Conservation (phyloP, 2,113 vertebrate species). For the Callipepla californica region DNA sequence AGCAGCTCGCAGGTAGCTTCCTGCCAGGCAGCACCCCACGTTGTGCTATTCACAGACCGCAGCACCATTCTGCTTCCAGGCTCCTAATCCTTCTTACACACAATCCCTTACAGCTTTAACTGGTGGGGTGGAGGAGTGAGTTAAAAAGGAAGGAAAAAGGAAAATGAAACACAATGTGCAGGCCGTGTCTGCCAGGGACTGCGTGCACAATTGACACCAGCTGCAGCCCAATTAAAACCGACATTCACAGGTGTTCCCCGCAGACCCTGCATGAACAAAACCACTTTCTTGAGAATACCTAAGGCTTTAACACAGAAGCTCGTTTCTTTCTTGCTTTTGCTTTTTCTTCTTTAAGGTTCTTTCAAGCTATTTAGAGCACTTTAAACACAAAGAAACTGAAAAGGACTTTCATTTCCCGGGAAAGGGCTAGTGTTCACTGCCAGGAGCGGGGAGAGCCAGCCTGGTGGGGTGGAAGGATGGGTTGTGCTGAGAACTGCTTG, state of each 20-base stretch:
- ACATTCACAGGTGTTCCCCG: constrained; percentile 81
- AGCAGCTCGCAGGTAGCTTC: constrained; percentile 64
- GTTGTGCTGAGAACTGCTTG: neutral
- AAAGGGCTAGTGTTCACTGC: constrained; percentile 58
- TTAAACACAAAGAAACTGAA: constrained; percentile 78
- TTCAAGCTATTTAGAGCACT: constrained; percentile 77
- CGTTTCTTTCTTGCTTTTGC: constrained; percentile 26
- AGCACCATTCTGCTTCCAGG: constrained; percentile 69
- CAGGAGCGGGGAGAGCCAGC: constrained; percentile 36
- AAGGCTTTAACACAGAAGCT: constrained; percentile 68
- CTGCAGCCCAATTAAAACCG: constrained; percentile 80
- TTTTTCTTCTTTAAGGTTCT: constrained; percentile 44
- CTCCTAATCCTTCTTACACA: constrained; percentile 76
- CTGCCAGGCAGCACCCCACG: constrained; percentile 63
- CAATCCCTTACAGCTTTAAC: constrained; percentile 67
- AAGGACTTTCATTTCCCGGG: constrained; percentile 53
- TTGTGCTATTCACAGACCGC: constrained; percentile 65
- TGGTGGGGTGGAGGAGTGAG: constrained; percentile 54
- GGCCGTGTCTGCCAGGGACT: constrained; percentile 57
- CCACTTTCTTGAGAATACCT: constrained; percentile 79
- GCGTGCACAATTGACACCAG: constrained; percentile 70
- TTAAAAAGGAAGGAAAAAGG: constrained; percentile 71
- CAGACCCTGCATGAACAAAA: constrained; percentile 73
- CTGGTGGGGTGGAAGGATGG: neutral
- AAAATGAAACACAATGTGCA: constrained; percentile 69